Evolutionary conservation across 2,797 vertebrate genomes (phyloP), one percentile per base, ranked within the genome.

Genomic region (Xenops minutus): DNA sequence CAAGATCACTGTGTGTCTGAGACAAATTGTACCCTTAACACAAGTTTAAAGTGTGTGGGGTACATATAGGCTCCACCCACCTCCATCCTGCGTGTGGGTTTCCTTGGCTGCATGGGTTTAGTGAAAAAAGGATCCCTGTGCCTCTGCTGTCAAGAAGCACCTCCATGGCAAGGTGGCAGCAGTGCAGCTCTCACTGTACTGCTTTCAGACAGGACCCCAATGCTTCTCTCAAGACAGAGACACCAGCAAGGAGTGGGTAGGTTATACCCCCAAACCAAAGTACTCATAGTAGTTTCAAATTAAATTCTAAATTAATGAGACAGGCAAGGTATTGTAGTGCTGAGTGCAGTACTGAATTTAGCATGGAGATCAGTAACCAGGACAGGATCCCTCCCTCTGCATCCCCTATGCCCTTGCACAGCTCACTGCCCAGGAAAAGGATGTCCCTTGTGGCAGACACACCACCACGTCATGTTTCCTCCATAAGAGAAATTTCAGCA

Each of bases 1-100:
- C 36, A 61, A 61, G 54, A n/a, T 10, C 68, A 27, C 44, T 10
- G 15, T 9, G 9, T 43, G 20, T 10, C 54, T 46, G 32, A 39
- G 51, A 26, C 44, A 34, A 13, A 22, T n/a, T 63, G 30, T 29
- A 51, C 49, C 20, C 49, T 52, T 58, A 37, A 52, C 26, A 16
- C 15, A 5, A 12, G 17, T 15, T 81, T 41, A 72, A 61, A 49
- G 39, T 61, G 36, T 36, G 7, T 3, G 1, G 7, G 17, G 1
- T 2, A 3, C 3, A 2, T 1, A 3, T 10, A 39, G 24, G 9
- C 6, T 62, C 22, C 44, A 34, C 12, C 29, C n/a, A 8, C 5
- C 61, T 56, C 44, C 56, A 18, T 43, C 72, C 44, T 4, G 5
- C 19, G 27, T 1, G 5, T 1, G 3, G 18, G n/a, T 79, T 68